These are phyloP conservation scores for Eutrigla gurnardus DNA, from an alignment of 2,797 vertebrate genomes.

Conservation along the genomic window DNA sequence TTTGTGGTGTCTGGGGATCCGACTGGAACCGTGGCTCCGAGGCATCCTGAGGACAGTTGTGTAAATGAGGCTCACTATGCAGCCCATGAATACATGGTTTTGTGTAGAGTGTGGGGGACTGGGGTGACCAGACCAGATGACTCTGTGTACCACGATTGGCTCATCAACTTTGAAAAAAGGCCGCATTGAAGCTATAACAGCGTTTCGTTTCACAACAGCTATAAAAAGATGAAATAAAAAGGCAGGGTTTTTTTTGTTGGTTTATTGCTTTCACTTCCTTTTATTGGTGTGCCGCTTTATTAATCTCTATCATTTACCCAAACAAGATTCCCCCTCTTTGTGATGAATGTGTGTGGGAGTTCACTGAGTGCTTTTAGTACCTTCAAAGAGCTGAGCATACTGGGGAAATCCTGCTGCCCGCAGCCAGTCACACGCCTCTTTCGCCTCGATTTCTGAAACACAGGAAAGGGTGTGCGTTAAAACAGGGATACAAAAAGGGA, in stretches of 20 bases:
- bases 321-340: constrained; percentile 37
- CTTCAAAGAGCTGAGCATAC: constrained; percentile 94
- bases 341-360: constrained; percentile 61
- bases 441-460: constrained; percentile 95
- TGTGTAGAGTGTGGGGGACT: constrained; percentile 36
- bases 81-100: constrained; percentile 57
- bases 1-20: constrained; percentile 63
- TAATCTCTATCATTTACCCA: constrained; percentile 43
- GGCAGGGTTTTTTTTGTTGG: constrained; percentile 25
- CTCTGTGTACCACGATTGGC: constrained; percentile 43
- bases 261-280: constrained; percentile 20
- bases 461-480: constrained; percentile 51
- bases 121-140: constrained; percentile 39
- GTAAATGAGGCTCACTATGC: constrained; percentile 60
- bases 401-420: constrained; percentile 98
- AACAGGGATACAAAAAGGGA: constrained; percentile 28
- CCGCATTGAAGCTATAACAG: constrained; percentile 25
- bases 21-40: constrained; percentile 37
- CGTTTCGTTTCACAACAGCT: constrained; percentile 30
- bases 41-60: constrained; percentile 65
- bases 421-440: constrained; percentile 98
- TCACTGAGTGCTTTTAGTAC: constrained; percentile 66
- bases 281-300: constrained; percentile 44
- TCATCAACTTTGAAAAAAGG: constrained; percentile 28
- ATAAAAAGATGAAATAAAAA: constrained; percentile 24